phyloP scores from a whole-genome alignment of 2,888 invertebrate genomes.

The Pyrrhosoma nymphula region DNA sequence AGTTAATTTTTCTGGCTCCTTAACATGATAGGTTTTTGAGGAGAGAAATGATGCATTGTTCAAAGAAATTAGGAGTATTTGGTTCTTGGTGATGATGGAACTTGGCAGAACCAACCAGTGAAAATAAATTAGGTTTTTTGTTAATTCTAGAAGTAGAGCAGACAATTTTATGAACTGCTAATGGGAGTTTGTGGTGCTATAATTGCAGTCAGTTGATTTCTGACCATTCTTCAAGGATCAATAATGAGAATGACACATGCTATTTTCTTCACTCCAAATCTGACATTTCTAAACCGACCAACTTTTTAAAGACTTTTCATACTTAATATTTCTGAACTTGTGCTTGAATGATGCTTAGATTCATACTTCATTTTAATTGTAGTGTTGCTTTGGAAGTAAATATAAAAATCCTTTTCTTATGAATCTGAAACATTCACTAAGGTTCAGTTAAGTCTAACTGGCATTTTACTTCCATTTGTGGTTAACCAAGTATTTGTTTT shows the following conservation, averaged over 20 bases:
- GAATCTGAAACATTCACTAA: not conserved
- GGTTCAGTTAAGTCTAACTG: not conserved
- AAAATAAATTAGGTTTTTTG: too few relatives aligned
- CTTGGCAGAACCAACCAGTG: too few relatives aligned
- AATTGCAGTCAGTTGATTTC: too few relatives aligned
- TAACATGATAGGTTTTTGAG: too few relatives aligned
- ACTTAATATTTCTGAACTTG: not conserved
- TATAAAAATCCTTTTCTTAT: not conserved
- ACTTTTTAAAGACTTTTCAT: not conserved
- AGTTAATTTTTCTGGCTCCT: too few relatives aligned
- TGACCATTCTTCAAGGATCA: too few relatives aligned
- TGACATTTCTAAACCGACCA: not conserved
- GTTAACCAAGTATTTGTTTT: not conserved
- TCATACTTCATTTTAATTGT: not conserved
- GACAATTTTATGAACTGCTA: too few relatives aligned
- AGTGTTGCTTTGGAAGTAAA: not conserved
- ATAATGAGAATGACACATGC: not conserved
- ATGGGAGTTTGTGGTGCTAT: too few relatives aligned
- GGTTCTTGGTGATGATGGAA: too few relatives aligned
- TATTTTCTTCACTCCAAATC: not conserved
- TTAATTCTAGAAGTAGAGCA: too few relatives aligned
- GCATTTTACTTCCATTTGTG: not conserved
- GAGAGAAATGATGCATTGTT: too few relatives aligned
- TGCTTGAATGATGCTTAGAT: conserved; percentile 34
- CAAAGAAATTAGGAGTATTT: too few relatives aligned